phyloP scores from a whole-genome alignment of 2,888 invertebrate species.

The Dexiosoma caninum region DNA sequence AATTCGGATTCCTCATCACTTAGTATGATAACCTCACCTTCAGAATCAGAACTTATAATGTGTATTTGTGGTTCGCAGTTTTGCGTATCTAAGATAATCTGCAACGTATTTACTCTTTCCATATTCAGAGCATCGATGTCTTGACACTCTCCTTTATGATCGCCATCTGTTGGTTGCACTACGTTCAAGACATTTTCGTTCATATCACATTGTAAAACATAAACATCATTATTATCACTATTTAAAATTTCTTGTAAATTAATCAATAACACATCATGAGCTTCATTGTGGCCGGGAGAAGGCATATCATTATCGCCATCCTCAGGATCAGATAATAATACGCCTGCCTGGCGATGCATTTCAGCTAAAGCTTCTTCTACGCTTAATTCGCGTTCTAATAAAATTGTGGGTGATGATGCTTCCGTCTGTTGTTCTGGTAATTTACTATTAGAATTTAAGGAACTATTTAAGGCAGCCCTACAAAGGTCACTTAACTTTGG shows the following conservation, averaged over 20 bases:
- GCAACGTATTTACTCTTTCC: slow-evolving; percentile 66
- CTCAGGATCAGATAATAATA: slow-evolving; percentile 69
- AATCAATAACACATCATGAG: slow-evolving; percentile 74
- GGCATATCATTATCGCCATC: slow-evolving; percentile 64
- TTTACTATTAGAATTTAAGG: slow-evolving; percentile 68
- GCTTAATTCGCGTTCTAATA: slow-evolving; percentile 69
- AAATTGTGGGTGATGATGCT: not conserved
- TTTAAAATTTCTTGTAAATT: slow-evolving; percentile 76
- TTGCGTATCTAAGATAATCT: slow-evolving; percentile 67
- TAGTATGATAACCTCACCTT: slow-evolving; percentile 52
- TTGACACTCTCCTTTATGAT: not conserved
- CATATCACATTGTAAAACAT: slow-evolving; percentile 77
- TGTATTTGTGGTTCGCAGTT: slow-evolving; percentile 59
- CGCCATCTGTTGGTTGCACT: slow-evolving; percentile 55
- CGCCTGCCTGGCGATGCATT: slow-evolving; percentile 74
- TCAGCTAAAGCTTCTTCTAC: slow-evolving; percentile 75
- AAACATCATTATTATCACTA: slow-evolving; percentile 75
- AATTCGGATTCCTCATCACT: slow-evolving; percentile 51
- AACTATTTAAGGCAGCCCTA: slow-evolving; percentile 78
- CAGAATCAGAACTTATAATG: slow-evolving; percentile 52
- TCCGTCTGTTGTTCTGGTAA: slow-evolving; percentile 25
- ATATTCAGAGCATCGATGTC: not conserved
- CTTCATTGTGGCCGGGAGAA: slow-evolving; percentile 36
- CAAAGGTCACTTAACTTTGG: slow-evolving; percentile 79
- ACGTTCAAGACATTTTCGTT: slow-evolving; percentile 73